Evolutionary conservation across 2,888 invertebrate genomes (phyloP).

Genomic region (Gerris lacustris): DNA sequence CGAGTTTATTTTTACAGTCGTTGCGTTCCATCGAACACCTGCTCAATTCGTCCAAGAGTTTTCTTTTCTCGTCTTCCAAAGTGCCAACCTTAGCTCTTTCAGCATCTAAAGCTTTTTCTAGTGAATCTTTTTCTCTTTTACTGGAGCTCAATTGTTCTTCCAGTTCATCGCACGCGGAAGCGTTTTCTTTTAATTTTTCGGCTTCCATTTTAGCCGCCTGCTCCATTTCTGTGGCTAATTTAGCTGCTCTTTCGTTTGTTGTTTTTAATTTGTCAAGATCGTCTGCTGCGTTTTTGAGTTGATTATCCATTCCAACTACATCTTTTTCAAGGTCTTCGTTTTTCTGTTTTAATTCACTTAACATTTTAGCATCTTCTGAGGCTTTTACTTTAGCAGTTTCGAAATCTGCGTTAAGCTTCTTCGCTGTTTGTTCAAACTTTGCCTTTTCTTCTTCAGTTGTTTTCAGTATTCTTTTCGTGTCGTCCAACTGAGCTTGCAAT

Average conservation of each 20-base stretch:
- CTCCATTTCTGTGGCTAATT: not conserved
- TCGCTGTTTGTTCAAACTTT: slow-evolving; percentile 8
- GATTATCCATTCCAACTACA: not conserved
- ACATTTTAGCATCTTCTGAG: not conserved
- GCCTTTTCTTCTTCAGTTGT: slow-evolving; percentile 5
- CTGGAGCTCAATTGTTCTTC: not conserved
- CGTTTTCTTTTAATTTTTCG: not conserved
- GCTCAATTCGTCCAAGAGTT: not conserved
- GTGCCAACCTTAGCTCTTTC: not conserved
- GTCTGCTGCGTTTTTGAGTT: not conserved
- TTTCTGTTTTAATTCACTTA: not conserved
- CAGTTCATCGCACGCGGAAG: not conserved
- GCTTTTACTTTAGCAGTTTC: not conserved
- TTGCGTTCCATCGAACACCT: not conserved
- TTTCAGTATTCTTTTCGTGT: not conserved
- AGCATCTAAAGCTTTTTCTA: not conserved
- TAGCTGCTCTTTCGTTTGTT: not conserved
- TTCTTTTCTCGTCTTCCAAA: not conserved
- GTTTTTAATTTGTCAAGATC: not conserved
- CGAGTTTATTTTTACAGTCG: not conserved
- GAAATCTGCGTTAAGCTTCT: slow-evolving; percentile 7
- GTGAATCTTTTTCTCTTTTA: not conserved
- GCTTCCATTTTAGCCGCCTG: not conserved
- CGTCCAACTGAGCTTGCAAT: not conserved
- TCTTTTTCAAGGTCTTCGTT: not conserved